Conservation (phyloP, 2,797 vertebrate species). For the Liparis tanakae region DNA sequence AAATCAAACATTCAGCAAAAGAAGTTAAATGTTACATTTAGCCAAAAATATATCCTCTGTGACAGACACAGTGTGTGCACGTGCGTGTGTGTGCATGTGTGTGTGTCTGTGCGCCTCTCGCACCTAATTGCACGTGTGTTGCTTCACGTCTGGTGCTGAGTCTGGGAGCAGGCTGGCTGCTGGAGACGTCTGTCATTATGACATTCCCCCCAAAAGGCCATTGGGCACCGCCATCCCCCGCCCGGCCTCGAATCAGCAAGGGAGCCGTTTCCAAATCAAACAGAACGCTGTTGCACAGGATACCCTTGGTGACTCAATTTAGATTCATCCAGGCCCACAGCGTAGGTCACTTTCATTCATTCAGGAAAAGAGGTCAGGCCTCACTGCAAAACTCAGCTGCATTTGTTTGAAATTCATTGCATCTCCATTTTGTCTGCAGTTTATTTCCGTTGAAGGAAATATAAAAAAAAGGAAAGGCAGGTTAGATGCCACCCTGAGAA, state of each 20-base stretch:
- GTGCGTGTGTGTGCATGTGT: not conserved
- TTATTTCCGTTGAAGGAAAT: constrained; percentile 16
- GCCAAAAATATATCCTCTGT: constrained; percentile 17
- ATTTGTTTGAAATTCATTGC: constrained; percentile 37
- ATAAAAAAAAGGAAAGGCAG: constrained; percentile 34
- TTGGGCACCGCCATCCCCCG: constrained; percentile 40
- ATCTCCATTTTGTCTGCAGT: constrained; percentile 56
- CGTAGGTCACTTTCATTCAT: constrained; percentile 72
- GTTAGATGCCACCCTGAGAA: constrained; percentile 9
- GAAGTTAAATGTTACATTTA: not conserved
- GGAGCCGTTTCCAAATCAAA: constrained; percentile 71
- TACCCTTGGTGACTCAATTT: constrained; percentile 65
- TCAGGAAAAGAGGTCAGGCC: constrained; percentile 70
- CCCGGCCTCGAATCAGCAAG: constrained; percentile 58
- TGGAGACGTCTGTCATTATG: constrained; percentile 57
- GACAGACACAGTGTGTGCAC: constrained; percentile 8
- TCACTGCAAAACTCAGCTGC: constrained; percentile 39
- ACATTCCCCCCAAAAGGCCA: constrained; percentile 47
- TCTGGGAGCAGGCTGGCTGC: constrained; percentile 51
- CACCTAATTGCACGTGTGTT: constrained; percentile 54
- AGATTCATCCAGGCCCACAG: constrained; percentile 60
- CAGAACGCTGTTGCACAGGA: constrained; percentile 62
- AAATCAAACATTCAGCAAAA: constrained; percentile 15
- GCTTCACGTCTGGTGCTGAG: constrained; percentile 42
- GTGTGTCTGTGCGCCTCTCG: constrained; percentile 9